These are phyloP conservation scores for Lottia gigantea DNA, from an alignment of 2,888 invertebrate genomes.

Conservation along the genomic window DNA sequence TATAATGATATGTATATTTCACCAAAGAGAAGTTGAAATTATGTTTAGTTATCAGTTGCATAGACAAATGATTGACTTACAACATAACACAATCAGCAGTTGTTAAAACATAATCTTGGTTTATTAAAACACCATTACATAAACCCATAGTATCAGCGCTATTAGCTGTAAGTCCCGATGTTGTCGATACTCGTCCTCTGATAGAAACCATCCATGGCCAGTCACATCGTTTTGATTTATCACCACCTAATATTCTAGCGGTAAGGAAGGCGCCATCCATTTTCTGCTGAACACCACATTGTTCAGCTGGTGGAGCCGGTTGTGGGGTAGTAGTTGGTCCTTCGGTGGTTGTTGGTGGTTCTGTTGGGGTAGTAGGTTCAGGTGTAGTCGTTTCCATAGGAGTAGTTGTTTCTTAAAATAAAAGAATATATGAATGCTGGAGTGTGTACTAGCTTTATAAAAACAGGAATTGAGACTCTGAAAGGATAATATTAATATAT, in stretches of 20 bases:
- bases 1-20: too few relatives aligned
- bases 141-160: not conserved
- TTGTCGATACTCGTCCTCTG: not conserved
- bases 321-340: not conserved
- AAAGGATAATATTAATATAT: too few relatives aligned
- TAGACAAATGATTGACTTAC: not conserved
- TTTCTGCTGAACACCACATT: not conserved
- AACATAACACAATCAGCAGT: not conserved
- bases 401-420: not conserved
- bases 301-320: not conserved
- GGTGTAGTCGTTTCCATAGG: not conserved
- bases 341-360: not conserved
- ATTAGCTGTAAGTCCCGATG: not conserved
- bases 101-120: not conserved
- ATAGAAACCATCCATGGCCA: constrained; percentile 1
- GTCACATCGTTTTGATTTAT: not conserved
- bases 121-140: not conserved
- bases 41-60: too few relatives aligned
- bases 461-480: too few relatives aligned
- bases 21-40: too few relatives aligned
- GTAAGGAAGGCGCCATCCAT: not conserved
- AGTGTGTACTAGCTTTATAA: too few relatives aligned
- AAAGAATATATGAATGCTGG: too few relatives aligned
- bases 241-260: not conserved
- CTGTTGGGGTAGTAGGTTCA: not conserved